Evolutionary conservation across 2,888 invertebrate species (phyloP), one percentile per base, ranked within the genome.

Genomic region (Acanthoscelides obtectus): DNA sequence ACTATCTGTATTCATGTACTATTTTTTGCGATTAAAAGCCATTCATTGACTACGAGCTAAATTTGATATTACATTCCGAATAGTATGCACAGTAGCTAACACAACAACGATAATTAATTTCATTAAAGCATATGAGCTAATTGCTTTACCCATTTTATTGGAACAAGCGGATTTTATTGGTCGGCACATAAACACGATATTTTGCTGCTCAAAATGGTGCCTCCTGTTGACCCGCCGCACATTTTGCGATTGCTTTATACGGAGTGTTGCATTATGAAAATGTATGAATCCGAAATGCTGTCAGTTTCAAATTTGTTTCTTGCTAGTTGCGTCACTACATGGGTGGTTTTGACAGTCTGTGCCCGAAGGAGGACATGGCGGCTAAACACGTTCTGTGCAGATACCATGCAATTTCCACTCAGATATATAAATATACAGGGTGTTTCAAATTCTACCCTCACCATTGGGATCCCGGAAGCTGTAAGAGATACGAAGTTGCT

Each of bases 141-240:
- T 45, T 12, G 45, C 45, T 45, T 45, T 45, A 45, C 17, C 45
- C 45, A 45, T 45, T 45, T 45, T 12, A 45, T 45, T 45, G 45
- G 45, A 45, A 12, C 45, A 45, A 12, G 45, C 45, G 45, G 45
- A 12, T 45, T 45, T 45, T 45, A 45, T 45, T 45, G 45, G 45
- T 45, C 12, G 12, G 12, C 45, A 45, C 45, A 45, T 45, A 12
- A 45, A 45, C 45, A 45, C 45, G 45, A 45, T 12, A 45, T 45
- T 45, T 45, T 12, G 45, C 45, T 45, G 45, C 17, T 45, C 45
- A 45, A 73, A 75, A 75, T 74, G 73, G 72, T 69, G 69, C 71
- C 74, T 71, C 72, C 73, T 73, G 70, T 22, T 12, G 17, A 1
- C 17, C 5, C 3, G 45, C 17, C 17, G 45, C 45, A 45, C 12